Percentiles rank a stretch among this genome's conserved stretches.
phyloP scores from a whole-genome alignment of 1,140 invertebrate species.

The Drosophila kepulauana region DNA sequence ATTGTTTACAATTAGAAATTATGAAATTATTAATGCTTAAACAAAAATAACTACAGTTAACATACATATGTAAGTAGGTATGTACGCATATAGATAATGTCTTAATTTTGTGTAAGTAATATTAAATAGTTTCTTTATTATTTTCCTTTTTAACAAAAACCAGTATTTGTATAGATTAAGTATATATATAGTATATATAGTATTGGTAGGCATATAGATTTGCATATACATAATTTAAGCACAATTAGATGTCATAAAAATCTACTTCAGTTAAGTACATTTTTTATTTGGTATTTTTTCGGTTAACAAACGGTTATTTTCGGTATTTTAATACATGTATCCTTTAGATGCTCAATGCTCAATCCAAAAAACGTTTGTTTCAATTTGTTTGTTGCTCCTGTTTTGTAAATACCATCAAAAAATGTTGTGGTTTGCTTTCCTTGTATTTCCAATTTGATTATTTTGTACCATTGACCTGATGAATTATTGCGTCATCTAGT shows the following conservation, averaged over 20 bases:
- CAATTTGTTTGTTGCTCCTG: slow-evolving; percentile 17
- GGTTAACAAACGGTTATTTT: slow-evolving; percentile 20
- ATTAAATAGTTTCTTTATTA: slow-evolving; percentile 43
- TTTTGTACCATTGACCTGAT: slow-evolving; percentile 76
- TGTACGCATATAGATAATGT: slow-evolving; percentile 70
- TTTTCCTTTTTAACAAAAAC: slow-evolving; percentile 16
- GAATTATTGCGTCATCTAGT: slow-evolving; percentile 34
- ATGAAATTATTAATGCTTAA: slow-evolving; percentile 61
- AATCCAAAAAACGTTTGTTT: slow-evolving; percentile 11
- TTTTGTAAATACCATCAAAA: slow-evolving; percentile 75
- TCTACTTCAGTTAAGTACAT: slow-evolving; percentile 64
- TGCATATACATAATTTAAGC: slow-evolving; percentile 65
- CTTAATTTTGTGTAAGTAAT: slow-evolving; percentile 60
- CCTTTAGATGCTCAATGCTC: slow-evolving; percentile 21
- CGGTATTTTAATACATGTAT: slow-evolving; percentile 41
- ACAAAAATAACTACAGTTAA: slow-evolving; percentile 49
- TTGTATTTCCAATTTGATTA: slow-evolving; percentile 51
- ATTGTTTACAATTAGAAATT: slow-evolving; percentile 42
- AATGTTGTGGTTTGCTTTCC: slow-evolving; percentile 50
- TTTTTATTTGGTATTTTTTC: neutral
- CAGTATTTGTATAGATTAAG: slow-evolving; percentile 19
- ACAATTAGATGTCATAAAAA: slow-evolving; percentile 79
- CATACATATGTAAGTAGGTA: slow-evolving; percentile 30
- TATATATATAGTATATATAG: slow-evolving; percentile 34
- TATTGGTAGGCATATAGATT: slow-evolving; percentile 47